Evolutionary conservation across 2,888 invertebrate genomes (phyloP).

Genomic region (Cheiracanthium punctorium): DNA sequence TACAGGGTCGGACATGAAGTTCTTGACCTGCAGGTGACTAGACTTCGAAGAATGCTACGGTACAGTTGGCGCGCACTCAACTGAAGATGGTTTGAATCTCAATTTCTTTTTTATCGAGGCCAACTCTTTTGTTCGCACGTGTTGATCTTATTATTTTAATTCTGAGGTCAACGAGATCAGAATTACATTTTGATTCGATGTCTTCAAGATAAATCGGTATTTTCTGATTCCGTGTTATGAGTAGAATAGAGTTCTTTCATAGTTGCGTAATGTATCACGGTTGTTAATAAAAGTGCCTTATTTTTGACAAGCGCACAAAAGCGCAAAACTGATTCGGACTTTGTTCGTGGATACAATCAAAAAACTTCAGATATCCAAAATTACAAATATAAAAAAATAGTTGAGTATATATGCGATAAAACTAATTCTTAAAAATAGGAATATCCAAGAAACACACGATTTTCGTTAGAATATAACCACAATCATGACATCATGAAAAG

Average conservation of each 20-base stretch:
- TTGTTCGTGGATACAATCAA: background rate
- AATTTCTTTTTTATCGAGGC: slow-evolving; percentile 9
- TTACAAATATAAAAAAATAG: too few species aligned
- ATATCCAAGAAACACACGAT: too few species aligned
- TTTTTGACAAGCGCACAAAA: background rate
- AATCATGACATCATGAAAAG: too few species aligned
- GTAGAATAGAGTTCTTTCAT: background rate
- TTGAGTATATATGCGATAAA: too few species aligned
- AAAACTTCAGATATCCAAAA: background rate
- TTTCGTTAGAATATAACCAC: too few species aligned
- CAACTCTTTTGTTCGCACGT: slow-evolving; percentile 12
- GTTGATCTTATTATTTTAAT: slow-evolving; percentile 9
- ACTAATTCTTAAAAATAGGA: too few species aligned
- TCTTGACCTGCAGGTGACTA: slow-evolving; percentile 32
- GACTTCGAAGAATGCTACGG: slow-evolving; percentile 22
- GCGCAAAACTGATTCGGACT: background rate
- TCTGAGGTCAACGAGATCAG: background rate
- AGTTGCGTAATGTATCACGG: background rate
- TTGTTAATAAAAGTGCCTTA: background rate
- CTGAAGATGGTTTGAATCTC: slow-evolving; percentile 20
- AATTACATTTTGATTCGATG: background rate
- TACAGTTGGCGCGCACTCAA: slow-evolving; percentile 25
- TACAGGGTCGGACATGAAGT: slow-evolving; percentile 21
- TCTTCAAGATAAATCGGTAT: background rate
- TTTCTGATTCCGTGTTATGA: background rate